Percentiles rank a stretch among this genome's conserved stretches.
Evolutionary conservation across 2,797 vertebrate species (phyloP).

Genomic region (Danio albolineatus): DNA sequence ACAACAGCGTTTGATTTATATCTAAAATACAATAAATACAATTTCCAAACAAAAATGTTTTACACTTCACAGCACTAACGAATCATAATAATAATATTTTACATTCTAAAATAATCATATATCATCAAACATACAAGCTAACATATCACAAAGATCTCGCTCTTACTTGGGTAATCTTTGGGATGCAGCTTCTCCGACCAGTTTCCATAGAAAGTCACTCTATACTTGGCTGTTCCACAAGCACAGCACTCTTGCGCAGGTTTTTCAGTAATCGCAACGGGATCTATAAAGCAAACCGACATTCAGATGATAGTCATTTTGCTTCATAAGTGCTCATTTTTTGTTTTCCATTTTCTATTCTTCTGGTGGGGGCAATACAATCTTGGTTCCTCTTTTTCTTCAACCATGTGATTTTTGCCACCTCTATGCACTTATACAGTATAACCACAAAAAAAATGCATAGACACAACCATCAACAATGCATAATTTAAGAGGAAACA

Average conservation of each 20-base stretch:
- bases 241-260: constrained; percentile 91
- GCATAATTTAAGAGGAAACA: not conserved
- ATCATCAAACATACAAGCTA: not conserved
- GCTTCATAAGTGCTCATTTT: not conserved
- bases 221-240: constrained; percentile 96
- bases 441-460: not conserved
- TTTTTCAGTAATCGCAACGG: constrained; percentile 80
- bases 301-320: not conserved
- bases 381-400: not conserved
- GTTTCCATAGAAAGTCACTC: constrained; percentile 95
- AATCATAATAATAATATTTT: too few species aligned
- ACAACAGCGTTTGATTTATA: too few species aligned
- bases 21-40: too few species aligned
- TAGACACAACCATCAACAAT: constrained; percentile 17
- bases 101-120: too few species aligned
- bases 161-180: constrained; percentile 97
- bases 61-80: not conserved
- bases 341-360: not conserved
- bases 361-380: not conserved
- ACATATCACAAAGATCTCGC: not conserved
- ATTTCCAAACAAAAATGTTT: too few species aligned
- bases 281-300: constrained; percentile 77
- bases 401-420: not conserved
- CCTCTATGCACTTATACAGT: too few species aligned
- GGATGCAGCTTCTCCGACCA: constrained; percentile 97